Evolutionary conservation across 2,113 vertebrate species (phyloP).

Genomic region (Eupsittula cactorum): DNA sequence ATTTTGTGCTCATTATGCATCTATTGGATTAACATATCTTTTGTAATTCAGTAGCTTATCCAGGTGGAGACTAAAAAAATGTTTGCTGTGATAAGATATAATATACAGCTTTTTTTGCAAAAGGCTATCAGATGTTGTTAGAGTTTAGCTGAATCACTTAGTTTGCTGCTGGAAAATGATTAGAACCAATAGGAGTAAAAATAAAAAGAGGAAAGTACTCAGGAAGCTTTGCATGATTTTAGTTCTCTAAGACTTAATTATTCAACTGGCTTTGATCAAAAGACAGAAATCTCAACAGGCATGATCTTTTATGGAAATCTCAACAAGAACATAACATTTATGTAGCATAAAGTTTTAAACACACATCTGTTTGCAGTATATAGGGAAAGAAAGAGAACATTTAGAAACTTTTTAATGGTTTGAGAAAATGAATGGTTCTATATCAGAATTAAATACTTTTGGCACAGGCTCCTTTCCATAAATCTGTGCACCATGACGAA

Average conservation of each 20-base stretch:
- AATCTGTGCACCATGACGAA: neutral
- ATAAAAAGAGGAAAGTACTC: neutral
- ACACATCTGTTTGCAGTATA: neutral
- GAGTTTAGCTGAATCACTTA: neutral
- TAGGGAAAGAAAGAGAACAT: neutral
- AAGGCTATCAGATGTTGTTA: neutral
- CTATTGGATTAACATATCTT: neutral
- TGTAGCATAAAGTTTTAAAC: conserved; percentile 3
- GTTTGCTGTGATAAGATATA: neutral
- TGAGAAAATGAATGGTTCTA: neutral
- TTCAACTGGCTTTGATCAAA: neutral
- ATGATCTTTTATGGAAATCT: conserved; percentile 1
- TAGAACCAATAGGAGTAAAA: neutral
- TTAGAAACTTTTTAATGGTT: neutral
- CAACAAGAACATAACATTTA: neutral
- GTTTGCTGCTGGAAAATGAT: neutral
- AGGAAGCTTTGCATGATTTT: neutral
- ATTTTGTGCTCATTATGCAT: neutral
- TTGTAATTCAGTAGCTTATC: neutral
- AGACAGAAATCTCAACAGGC: neutral
- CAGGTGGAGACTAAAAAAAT: neutral
- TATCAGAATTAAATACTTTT: neutral
- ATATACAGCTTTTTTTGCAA: neutral
- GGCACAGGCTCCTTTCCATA: neutral
- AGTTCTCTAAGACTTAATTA: neutral